Percentiles rank a stretch among this genome's conserved stretches.
phyloP scores from a whole-genome alignment of 2,113 vertebrate genomes.

The Kryptolebias marmoratus region DNA sequence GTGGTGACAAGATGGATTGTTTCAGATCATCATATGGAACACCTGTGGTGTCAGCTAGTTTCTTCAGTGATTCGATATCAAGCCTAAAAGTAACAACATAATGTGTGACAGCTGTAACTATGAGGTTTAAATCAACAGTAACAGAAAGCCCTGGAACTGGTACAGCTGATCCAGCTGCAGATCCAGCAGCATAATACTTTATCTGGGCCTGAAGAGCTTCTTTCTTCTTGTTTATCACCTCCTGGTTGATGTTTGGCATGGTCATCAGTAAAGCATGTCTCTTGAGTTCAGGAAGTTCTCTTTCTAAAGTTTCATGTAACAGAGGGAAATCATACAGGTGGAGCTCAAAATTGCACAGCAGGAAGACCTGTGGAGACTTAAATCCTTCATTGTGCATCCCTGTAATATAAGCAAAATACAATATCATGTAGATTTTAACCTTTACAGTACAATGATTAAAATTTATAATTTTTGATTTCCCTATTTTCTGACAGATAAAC shows the following conservation, averaged over 20 bases:
- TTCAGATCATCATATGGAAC: neutral
- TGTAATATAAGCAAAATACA: neutral
- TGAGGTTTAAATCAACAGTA: neutral
- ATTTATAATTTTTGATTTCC: too few species aligned
- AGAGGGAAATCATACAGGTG: slow-evolving; percentile 16
- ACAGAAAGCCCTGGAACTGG: neutral
- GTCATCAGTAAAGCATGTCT: neutral
- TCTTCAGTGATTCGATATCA: neutral
- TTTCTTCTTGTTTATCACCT: slow-evolving; percentile 31
- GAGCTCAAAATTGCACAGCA: slow-evolving; percentile 11
- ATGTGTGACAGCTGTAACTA: accelerated
- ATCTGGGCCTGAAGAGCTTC: neutral
- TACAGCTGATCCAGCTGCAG: neutral
- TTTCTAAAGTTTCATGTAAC: slow-evolving; percentile 2
- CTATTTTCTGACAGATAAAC: too few species aligned
- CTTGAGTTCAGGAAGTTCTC: slow-evolving; percentile 41
- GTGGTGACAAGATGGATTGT: neutral
- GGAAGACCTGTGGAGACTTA: slow-evolving; percentile 27
- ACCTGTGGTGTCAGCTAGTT: neutral
- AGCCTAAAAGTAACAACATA: neutral
- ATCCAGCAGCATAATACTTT: neutral
- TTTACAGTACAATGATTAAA: too few species aligned
- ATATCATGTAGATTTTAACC: too few species aligned
- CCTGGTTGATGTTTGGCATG: slow-evolving; percentile 3
- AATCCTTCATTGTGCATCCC: neutral